A percentile compares a stretch with the other conserved stretches of the same genome.
These are phyloP conservation scores for Syrphus vitripennis DNA, from an alignment of 2,888 invertebrate species.

Conservation along the genomic window DNA sequence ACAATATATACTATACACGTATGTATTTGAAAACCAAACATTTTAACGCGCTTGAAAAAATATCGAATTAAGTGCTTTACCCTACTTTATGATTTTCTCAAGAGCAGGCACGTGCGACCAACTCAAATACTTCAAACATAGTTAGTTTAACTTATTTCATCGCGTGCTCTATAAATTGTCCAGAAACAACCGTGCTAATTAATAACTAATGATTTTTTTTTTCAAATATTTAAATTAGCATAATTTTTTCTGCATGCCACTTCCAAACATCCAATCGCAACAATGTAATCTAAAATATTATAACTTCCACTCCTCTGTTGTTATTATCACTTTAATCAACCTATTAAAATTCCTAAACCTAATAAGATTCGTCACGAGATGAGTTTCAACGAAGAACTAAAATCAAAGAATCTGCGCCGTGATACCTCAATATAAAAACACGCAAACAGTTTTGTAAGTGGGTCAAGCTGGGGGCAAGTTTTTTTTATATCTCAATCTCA, in stretches of 20 bases:
- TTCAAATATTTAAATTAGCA: neutral
- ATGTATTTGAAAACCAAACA: too few species aligned
- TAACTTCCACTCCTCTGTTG: neutral
- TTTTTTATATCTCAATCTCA: too few species aligned
- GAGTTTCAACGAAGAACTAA: slow-evolving; percentile 1
- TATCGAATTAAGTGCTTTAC: too few species aligned
- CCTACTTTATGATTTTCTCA: too few species aligned
- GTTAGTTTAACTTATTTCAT: neutral
- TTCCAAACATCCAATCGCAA: neutral
- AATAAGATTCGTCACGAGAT: slow-evolving; percentile 9
- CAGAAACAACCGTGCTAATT: neutral
- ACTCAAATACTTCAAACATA: neutral
- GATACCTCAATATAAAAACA: slow-evolving; percentile 44
- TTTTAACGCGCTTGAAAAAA: too few species aligned
- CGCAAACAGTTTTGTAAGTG: slow-evolving; percentile 45
- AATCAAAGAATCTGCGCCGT: slow-evolving; percentile 2
- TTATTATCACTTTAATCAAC: slow-evolving; percentile 30
- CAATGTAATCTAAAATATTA: slow-evolving; percentile 5
- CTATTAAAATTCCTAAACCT: slow-evolving; percentile 29
- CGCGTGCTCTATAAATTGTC: neutral
- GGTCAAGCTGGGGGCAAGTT: slow-evolving; percentile 30
- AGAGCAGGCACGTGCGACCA: neutral
- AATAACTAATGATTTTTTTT: neutral
- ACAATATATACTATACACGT: too few species aligned
- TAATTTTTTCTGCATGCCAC: slow-evolving; percentile 3